Conservation (phyloP, 2,113 vertebrate genomes). For the Ailuropoda melanoleuca region DNA sequence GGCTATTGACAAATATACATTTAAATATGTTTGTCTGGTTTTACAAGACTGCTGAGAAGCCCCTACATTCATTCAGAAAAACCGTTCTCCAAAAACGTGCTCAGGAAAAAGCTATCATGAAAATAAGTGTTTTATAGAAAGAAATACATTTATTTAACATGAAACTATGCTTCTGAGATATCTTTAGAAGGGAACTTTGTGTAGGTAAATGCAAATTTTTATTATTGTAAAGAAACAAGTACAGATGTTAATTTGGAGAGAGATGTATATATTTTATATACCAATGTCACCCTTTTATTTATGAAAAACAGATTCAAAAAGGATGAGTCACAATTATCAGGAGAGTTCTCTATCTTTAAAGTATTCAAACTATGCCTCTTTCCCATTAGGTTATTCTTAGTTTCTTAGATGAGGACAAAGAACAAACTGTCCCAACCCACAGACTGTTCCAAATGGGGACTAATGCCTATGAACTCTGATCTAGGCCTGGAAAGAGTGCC, state of each 20-base stretch:
- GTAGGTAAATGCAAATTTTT: not conserved
- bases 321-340: slow-evolving; percentile 57
- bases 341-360: slow-evolving; percentile 41
- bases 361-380: slow-evolving; percentile 36
- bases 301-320: slow-evolving; percentile 48
- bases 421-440: slow-evolving; percentile 63
- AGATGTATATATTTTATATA: not conserved
- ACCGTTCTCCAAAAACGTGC: not conserved
- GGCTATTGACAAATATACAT: not conserved
- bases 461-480: slow-evolving; percentile 42
- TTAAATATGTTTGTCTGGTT: not conserved
- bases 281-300: not conserved
- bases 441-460: slow-evolving; percentile 19
- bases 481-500: not conserved
- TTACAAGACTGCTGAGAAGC: not conserved
- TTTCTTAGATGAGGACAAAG: slow-evolving; percentile 53
- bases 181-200: not conserved
- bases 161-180: slow-evolving; percentile 2
- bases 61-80: not conserved
- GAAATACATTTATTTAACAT: not conserved
- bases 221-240: slow-evolving; percentile 16
- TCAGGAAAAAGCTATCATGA: not conserved
- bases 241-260: not conserved
- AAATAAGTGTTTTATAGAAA: slow-evolving; percentile 14
- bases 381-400: slow-evolving; percentile 67